phyloP scores from a whole-genome alignment of 2,888 invertebrate genomes.

The Tipula helvola region DNA sequence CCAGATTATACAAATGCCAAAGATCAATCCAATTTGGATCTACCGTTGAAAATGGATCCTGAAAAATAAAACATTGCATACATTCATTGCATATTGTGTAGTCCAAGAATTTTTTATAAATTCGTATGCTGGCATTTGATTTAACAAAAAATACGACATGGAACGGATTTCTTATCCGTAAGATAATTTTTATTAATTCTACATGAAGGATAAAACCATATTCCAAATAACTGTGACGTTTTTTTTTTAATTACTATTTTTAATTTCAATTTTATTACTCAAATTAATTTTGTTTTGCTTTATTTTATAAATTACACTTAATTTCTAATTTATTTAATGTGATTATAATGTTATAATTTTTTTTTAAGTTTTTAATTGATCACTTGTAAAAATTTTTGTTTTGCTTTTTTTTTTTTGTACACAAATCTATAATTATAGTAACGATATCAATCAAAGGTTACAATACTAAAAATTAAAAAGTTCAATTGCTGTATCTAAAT shows the following conservation, averaged over 20 bases:
- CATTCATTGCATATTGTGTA: background rate
- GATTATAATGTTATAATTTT: background rate
- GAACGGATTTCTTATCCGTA: background rate
- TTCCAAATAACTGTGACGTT: background rate
- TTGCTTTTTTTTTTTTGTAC: background rate
- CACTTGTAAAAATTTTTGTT: background rate
- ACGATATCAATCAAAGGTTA: background rate
- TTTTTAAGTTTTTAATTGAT: background rate
- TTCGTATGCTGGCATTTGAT: background rate
- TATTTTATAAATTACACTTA: constrained; percentile 4
- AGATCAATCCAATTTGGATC: background rate
- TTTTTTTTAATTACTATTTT: background rate
- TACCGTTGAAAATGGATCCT: background rate
- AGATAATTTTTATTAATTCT: background rate
- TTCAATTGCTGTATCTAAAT: background rate
- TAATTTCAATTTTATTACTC: constrained; percentile 4
- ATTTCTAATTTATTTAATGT: background rate
- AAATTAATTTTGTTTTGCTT: background rate
- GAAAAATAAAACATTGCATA: background rate
- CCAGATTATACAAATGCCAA: background rate
- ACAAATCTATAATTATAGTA: background rate
- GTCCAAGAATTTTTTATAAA: background rate
- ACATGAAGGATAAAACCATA: background rate
- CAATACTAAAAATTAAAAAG: background rate
- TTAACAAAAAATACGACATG: background rate